phyloP scores from a whole-genome alignment of 2,888 invertebrate species.

The Drosophila phalerata region DNA sequence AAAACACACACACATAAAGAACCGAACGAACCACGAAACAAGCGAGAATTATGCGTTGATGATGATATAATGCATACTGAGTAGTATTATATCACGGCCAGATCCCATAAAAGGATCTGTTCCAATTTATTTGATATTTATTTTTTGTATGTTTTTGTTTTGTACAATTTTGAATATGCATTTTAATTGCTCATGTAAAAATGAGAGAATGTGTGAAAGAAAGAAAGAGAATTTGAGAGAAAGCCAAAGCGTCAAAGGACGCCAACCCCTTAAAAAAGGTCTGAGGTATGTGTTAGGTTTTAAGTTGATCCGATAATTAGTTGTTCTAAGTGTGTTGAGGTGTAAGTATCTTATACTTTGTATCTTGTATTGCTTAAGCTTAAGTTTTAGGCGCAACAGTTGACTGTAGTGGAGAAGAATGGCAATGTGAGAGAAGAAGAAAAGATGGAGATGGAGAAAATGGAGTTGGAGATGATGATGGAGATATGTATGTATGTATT shows the following conservation, averaged over 20 bases:
- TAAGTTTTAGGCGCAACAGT: slow-evolving; percentile 72
- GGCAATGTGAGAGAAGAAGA: slow-evolving; percentile 38
- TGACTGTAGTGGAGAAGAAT: slow-evolving; percentile 49
- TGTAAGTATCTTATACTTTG: slow-evolving; percentile 55
- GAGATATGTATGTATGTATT: slow-evolving; percentile 40
- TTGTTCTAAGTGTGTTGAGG: slow-evolving; percentile 53
- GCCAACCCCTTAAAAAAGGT: slow-evolving; percentile 49
- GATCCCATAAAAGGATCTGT: slow-evolving; percentile 34
- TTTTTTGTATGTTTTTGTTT: slow-evolving; percentile 54
- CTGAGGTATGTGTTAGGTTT: slow-evolving; percentile 68
- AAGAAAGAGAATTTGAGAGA: slow-evolving; percentile 5
- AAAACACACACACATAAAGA: slow-evolving; percentile 28
- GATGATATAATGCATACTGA: slow-evolving; percentile 43
- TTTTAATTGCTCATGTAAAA: slow-evolving; percentile 56
- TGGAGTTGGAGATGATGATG: slow-evolving; percentile 32
- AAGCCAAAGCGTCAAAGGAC: slow-evolving; percentile 52
- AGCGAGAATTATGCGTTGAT: slow-evolving; percentile 74
- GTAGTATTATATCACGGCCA: slow-evolving; percentile 27
- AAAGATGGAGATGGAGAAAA: slow-evolving; percentile 15
- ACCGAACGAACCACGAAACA: slow-evolving; percentile 48
- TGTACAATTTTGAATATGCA: slow-evolving; percentile 69
- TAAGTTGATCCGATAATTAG: slow-evolving; percentile 74
- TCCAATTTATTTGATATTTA: slow-evolving; percentile 14
- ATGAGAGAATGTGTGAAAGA: slow-evolving; percentile 20
- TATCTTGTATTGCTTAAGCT: slow-evolving; percentile 50